Evolutionary conservation across 1,140 invertebrate species (phyloP), one percentile per base, ranked within the genome.

Genomic region (Dendrolimus punctatus): DNA sequence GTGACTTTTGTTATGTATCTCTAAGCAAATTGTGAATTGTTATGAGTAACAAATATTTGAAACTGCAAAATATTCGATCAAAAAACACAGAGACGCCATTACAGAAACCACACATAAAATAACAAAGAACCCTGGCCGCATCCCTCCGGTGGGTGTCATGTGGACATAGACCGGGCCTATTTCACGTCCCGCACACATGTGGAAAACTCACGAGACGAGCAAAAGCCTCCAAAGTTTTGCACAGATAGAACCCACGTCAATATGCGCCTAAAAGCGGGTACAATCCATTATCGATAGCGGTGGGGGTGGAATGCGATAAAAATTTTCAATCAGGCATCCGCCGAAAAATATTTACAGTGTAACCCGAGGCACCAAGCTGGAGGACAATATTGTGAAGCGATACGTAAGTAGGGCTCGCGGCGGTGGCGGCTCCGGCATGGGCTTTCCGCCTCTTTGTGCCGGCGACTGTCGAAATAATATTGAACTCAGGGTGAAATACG

Each of bases 311-410:
- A 85, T 78, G 74, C 71, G 80, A 84, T 82, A 85, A 81, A 79
- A 82, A 68, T 76, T 83, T 85, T 84, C 79, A 85, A 85, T 84
- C 82, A 85, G 72, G 65, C 73, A 70, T 68, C 73, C 71, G 62
- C 73, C 78, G 69, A 82, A 85, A 82, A 82, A 82, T 85, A 81
- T 82, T 83, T 83, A 85, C 80, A 74, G 69, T 80, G 75, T 83
- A 82, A 80, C 79, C 78, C 66, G 72, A 82, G 77, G 77, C 79
- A 67, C 53, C 62, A 66, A 60, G 48, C 58, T 64, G 70, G 74
- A 80, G 73, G 78, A 85, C 80, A 85, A 85, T 85, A 85, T 85
- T 82, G 80, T 70, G 66, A 64, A 70, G 70, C 68, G 80, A 76
- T 68, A 73, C 66, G 65, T 70, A 62, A 65, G 68, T 59, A 63